Evolutionary conservation across 30 jellyfish, hydroid and myxozoan genomes (phyloP), one percentile per base, ranked within the genome.

Genomic region (Aurelia aurita): DNA sequence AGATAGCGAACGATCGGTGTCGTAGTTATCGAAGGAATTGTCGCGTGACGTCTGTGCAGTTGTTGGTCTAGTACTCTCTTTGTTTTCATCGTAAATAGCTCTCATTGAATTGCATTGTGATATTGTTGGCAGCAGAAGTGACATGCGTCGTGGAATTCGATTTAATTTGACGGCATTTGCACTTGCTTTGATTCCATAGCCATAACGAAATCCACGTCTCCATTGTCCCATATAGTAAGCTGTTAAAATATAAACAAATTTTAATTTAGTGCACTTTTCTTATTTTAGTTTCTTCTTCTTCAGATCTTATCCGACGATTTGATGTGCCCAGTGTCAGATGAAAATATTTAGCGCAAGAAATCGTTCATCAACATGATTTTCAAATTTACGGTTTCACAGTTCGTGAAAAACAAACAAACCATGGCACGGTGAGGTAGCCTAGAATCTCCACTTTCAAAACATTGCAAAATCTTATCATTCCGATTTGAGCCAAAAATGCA

Each of bases 141-240:
- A 68, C 86, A 71, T 58, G 14, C 93, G 72, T 3, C 58, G 63
- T 15, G 86, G 84, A 5, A 55, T 43, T 5, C 87, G 80, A 22
- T 58, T 83, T 60, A 59, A 29, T 76, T 77, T 87, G 18, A 69
- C 85, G 2, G 86, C 84, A 71, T 66, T 87, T 15, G 86, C 90
- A 77, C 80, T 68, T 6, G 80, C 96, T 22, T 91, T 96, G 61
- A 95, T 85, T 15, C 99, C 99, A 61, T 64, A 95, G 53, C 99
- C 99, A 89, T 71, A 71, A n/a, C 99, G 97, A 9, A 65, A 55
- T 31, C 99, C 99, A 32, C 79, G 89, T 61, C 90, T 90, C 99
- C 99, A 95, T 49, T 95, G 99, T 51, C 99, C 99, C 86, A 96
- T 80, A 68, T 78, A 95, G 74, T 74, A 95, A 6, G 97, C 99